Evolutionary conservation across 2,113 vertebrate genomes (phyloP).

Genomic region (Neogobius melanostomus): DNA sequence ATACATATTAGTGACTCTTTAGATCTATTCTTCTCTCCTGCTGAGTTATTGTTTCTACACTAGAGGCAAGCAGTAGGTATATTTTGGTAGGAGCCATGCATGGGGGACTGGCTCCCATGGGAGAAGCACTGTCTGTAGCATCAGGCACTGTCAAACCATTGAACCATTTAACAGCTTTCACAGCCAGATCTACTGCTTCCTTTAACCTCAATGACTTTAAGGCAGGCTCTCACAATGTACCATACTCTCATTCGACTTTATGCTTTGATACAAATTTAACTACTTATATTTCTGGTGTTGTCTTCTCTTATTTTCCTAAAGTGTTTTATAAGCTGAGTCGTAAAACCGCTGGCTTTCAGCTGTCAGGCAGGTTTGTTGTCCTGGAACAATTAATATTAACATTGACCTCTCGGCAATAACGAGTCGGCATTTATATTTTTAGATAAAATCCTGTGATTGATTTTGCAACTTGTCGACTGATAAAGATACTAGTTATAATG

Average conservation of each 20-base stretch:
- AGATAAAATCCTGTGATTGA: background rate
- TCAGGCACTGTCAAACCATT: constrained; percentile 80
- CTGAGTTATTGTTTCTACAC: constrained; percentile 70
- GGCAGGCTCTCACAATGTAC: constrained; percentile 71
- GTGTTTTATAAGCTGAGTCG: constrained; percentile 66
- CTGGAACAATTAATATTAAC: constrained; percentile 68
- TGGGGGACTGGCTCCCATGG: constrained; percentile 66
- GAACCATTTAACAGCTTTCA: constrained; percentile 82
- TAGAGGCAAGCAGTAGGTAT: constrained; percentile 62
- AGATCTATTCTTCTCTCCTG: constrained; percentile 54
- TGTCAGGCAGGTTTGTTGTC: constrained; percentile 57
- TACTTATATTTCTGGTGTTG: constrained; percentile 26
- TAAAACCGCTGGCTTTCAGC: constrained; percentile 45
- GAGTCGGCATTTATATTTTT: background rate
- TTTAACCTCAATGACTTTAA: constrained; percentile 75
- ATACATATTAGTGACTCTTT: constrained; percentile 57
- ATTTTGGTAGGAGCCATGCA: constrained; percentile 72
- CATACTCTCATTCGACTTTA: constrained; percentile 62
- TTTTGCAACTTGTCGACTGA: too few species aligned
- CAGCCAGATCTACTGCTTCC: constrained; percentile 69
- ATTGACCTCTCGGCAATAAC: constrained; percentile 50
- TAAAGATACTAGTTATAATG: too few species aligned
- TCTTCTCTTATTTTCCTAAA: constrained; percentile 46
- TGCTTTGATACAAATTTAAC: constrained; percentile 10
- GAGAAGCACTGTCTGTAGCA: constrained; percentile 73